Conservation (phyloP, 2,888 invertebrate species). For the Vanessa cardui region DNA sequence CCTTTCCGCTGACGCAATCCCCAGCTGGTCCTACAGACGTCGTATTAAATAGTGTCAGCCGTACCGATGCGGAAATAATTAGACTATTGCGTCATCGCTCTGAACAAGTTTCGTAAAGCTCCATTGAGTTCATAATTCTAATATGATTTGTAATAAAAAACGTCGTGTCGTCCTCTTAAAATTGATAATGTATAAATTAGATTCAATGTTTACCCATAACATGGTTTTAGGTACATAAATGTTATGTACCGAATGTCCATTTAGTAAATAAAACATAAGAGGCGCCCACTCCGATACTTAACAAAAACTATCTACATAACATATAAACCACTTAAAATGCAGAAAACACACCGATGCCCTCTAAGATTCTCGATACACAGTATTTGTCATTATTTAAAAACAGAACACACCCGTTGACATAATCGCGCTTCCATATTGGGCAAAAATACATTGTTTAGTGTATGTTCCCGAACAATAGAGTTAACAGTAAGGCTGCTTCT, state of each 20-base stretch:
- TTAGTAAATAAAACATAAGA: conserved; percentile 18
- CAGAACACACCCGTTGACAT: conserved; percentile 78
- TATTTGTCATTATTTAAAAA: conserved; percentile 73
- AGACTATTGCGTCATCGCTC: conserved; percentile 60
- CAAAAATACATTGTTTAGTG: conserved; percentile 76
- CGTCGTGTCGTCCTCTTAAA: not conserved
- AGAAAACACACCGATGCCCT: conserved; percentile 50
- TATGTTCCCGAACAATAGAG: conserved; percentile 76
- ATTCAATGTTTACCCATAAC: not conserved
- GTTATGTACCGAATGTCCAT: conserved; percentile 1
- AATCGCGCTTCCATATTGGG: conserved; percentile 77
- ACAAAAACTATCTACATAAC: conserved; percentile 17
- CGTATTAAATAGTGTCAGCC: conserved; percentile 65
- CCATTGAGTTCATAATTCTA: conserved; percentile 34
- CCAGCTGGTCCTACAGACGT: conserved; percentile 56
- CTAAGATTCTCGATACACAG: conserved; percentile 60
- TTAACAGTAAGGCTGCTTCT: conserved; percentile 79
- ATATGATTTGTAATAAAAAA: conserved; percentile 20
- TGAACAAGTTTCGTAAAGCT: conserved; percentile 47
- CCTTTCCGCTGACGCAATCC: conserved; percentile 77
- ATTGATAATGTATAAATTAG: not conserved
- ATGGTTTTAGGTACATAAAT: not conserved
- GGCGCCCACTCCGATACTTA: conserved; percentile 18
- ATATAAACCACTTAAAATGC: conserved; percentile 55
- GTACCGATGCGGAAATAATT: conserved; percentile 70